Base-by-base conservation (phyloP, 1,140 invertebrate species). In the Agrypnia vestita region DNA sequence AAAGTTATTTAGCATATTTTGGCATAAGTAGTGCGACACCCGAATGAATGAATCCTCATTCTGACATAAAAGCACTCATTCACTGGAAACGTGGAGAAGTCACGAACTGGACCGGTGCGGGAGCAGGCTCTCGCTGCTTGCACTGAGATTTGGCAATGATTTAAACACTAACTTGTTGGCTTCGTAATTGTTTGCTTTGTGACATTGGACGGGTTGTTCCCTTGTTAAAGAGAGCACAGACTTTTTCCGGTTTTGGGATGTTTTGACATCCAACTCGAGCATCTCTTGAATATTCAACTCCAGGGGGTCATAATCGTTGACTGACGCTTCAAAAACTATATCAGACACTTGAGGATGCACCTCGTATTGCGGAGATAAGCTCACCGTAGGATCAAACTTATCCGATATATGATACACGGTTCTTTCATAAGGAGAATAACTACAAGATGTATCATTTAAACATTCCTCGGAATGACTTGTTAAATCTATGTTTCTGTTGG, bases 71-170 rank as follows among this genome's bases (percentile, higher is more conserved):
- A 69, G 7, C 64, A 47, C 64, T 47, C 64, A 19, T 46, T 17
- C 15, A 69, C 12, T 3, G 55, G 17, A 59, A 69, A 47, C 7
- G 46, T 69, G 64, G 19, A 69, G 15, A 21, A 53, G 76, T 80
- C 82, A 83, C 19, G 79, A 79, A 51, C 15, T 76, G 35, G 76
- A 25, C 51, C 80, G 80, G 46, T 80, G 71, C 4, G 85, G 94
- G 73, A 92, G 91, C 80, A 93, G 88, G 84, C 89, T 91, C 86
- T 93, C 92, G 86, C 91, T 91, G 85, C 90, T 91, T 82, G 92
- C 91, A 87, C 91, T 92, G 85, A 93, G 88, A 88, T 93, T 93
- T 86, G 92, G 92, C 87, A 93, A 88, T 83, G 92, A 93, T 84
- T 91, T 91, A 83, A 90, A 90, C 81, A 85, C 89, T 74, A 76